Evolutionary conservation across 64 coral and sea anemone species (phyloP).

Genomic region (Dendrophyllia cribrosa): DNA sequence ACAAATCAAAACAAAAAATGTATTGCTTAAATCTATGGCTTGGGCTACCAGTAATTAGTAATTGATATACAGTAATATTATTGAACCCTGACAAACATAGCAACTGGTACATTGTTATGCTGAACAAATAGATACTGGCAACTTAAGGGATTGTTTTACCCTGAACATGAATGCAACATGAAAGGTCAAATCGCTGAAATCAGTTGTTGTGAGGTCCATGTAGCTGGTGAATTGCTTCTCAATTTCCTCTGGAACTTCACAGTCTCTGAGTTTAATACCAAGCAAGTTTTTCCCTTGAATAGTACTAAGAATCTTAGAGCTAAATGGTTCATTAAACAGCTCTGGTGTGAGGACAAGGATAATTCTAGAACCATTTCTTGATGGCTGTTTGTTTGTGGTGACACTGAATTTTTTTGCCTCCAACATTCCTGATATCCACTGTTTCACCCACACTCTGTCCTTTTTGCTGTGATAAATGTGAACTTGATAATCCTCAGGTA

Average conservation of each 20-base stretch:
- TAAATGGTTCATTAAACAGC: slow-evolving; percentile 12
- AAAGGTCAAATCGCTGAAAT: slow-evolving; percentile 35
- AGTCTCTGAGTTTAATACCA: slow-evolving; percentile 44
- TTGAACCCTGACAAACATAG: background rate
- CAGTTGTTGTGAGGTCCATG: slow-evolving; percentile 11
- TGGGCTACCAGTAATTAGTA: too few relatives aligned
- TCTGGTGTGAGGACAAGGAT: slow-evolving; percentile 58
- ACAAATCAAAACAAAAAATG: too few relatives aligned
- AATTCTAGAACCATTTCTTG: slow-evolving; percentile 18
- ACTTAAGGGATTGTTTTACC: slow-evolving; percentile 13
- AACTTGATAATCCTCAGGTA: slow-evolving; percentile 51
- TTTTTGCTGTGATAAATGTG: slow-evolving; percentile 61
- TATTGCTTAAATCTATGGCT: too few relatives aligned
- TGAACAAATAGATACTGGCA: slow-evolving; percentile 62
- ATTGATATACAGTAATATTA: too few relatives aligned
- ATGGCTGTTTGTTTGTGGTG: slow-evolving; percentile 52
- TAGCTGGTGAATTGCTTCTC: background rate
- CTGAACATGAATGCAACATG: slow-evolving; percentile 41
- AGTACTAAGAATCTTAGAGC: background rate
- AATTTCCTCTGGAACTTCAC: slow-evolving; percentile 18
- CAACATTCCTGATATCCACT: slow-evolving; percentile 50
- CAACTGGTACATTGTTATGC: slow-evolving; percentile 19
- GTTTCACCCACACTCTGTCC: slow-evolving; percentile 61
- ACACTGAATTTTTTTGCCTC: slow-evolving; percentile 32
- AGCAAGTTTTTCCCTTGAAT: slow-evolving; percentile 30